A percentile compares a stretch with the other conserved stretches of the same genome.
phyloP scores from a whole-genome alignment of 2,797 vertebrate genomes.

The Leuciscus waleckii region DNA sequence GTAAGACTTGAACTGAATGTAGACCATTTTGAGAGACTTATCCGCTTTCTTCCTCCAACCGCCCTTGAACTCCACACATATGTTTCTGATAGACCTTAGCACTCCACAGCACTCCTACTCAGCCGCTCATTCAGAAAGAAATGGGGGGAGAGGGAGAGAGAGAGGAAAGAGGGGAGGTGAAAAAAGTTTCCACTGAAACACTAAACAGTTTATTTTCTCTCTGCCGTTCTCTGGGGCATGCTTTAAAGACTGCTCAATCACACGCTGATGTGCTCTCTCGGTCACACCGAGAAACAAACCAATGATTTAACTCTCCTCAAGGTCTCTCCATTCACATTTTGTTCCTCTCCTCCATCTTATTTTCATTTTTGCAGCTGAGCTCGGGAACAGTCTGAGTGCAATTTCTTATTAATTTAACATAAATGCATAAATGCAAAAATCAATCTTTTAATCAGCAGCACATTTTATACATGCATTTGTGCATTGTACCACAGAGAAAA shows the following conservation, averaged over 20 bases:
- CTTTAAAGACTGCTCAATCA: constrained; percentile 60
- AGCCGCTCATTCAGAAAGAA: constrained; percentile 73
- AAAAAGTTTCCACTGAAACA: constrained; percentile 63
- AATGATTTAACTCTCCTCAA: constrained; percentile 50
- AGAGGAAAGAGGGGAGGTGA: constrained; percentile 36
- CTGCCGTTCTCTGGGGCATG: constrained; percentile 62
- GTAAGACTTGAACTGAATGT: constrained; percentile 53
- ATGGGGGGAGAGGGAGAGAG: constrained; percentile 11
- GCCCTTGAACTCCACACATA: constrained; percentile 79
- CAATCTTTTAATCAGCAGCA: background rate
- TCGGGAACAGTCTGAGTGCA: background rate
- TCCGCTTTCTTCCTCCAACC: constrained; percentile 59
- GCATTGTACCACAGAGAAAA: background rate
- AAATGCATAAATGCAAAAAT: too few relatives aligned
- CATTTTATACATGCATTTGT: constrained; percentile 17
- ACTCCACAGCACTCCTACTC: constrained; percentile 80
- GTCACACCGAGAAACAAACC: constrained; percentile 51
- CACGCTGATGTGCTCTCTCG: constrained; percentile 53
- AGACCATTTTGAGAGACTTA: constrained; percentile 57
- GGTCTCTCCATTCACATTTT: constrained; percentile 45
- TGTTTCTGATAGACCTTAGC: constrained; percentile 87
- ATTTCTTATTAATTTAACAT: constrained; percentile 7
- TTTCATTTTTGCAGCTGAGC: constrained; percentile 20
- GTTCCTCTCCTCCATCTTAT: constrained; percentile 29
- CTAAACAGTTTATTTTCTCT: constrained; percentile 68